Evolutionary conservation across 2,888 invertebrate species (phyloP), one percentile per base, ranked within the genome.

Genomic region (Agrochola lychnidis): DNA sequence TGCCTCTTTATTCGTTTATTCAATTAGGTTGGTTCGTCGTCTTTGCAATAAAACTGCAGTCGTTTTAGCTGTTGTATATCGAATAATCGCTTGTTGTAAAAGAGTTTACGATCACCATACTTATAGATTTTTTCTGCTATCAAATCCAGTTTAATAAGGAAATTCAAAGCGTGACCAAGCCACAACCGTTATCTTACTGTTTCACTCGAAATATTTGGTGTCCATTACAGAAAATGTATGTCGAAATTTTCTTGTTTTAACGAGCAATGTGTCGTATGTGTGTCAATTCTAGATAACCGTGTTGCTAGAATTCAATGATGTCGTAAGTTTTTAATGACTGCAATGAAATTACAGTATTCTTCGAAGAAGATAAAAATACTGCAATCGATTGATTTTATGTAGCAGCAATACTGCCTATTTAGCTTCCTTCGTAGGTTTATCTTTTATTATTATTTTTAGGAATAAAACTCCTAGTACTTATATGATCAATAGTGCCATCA

Each of bases 1-100:
- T 67, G 40, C 51, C 76, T 64, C 51, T 70, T 53, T 61, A 74
- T 69, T 73, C 72, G 61, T 68, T 76, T 83, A 64, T 66, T 70
- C 71, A 81, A 72, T 83, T 71, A 69, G n/a, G 64, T 57, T 70
- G 72, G 36, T 40, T 56, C 45, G 73, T 64, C 61, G 40, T 45
- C 64, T 70, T 81, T 61, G 56, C 25, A 69, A 66, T 77, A 70
- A 40, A 56, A 69, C 57, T 78, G 69, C 53, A 71, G 62, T 66
- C 40, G 53, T 77, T 68, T 71, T 36, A 57, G 36, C 59, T 45
- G 19, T 22, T 71, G n/a, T 57, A 36, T 22, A 36, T 48, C 25
- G 4, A 61, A 48, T 36, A 61, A 61, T 53, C n/a, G 40, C 36
- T n/a, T 36, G 36, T 68, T 64, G 19, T 82, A 45, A 61, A 57